These are phyloP conservation scores for Silurus lanzhouensis DNA, from an alignment of 2,797 vertebrate species.

Conservation along the genomic window DNA sequence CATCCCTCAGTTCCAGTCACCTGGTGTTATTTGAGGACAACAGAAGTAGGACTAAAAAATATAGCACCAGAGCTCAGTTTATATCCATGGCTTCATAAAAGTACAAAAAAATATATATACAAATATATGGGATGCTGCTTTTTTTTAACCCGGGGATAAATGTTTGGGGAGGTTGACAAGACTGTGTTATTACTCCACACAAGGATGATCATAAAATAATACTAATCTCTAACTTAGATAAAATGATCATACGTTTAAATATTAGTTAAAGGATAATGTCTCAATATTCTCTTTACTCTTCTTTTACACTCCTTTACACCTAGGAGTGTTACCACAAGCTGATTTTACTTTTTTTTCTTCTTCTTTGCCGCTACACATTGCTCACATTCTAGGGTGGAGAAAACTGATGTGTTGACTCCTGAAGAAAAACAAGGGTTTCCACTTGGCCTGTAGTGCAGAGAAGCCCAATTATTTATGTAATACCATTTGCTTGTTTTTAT, in stretches of 20 bases:
- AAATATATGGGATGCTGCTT: neutral
- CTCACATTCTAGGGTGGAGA: neutral
- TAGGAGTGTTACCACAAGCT: neutral
- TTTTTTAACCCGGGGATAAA: constrained; percentile 20
- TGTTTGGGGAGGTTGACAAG: neutral
- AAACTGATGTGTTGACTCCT: neutral
- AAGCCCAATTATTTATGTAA: neutral
- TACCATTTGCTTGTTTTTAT: constrained; percentile 2
- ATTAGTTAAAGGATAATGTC: neutral
- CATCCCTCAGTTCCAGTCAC: constrained; percentile 38
- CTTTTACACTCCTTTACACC: neutral
- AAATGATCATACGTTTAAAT: neutral
- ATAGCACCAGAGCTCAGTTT: constrained; percentile 18
- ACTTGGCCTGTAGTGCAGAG: neutral
- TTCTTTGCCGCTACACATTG: neutral
- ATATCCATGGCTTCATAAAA: constrained; percentile 14
- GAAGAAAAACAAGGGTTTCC: neutral
- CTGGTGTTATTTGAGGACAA: constrained; percentile 48
- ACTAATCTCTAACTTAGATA: neutral
- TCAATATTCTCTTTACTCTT: neutral
- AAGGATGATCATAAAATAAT: constrained; percentile 1
- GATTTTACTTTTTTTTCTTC: constrained; percentile 38
- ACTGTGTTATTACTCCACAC: constrained; percentile 10
- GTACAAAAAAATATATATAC: neutral
- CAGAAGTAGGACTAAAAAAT: constrained; percentile 7